Conservation (phyloP, 1,140 invertebrate genomes). For the Glossosoma conforme region DNA sequence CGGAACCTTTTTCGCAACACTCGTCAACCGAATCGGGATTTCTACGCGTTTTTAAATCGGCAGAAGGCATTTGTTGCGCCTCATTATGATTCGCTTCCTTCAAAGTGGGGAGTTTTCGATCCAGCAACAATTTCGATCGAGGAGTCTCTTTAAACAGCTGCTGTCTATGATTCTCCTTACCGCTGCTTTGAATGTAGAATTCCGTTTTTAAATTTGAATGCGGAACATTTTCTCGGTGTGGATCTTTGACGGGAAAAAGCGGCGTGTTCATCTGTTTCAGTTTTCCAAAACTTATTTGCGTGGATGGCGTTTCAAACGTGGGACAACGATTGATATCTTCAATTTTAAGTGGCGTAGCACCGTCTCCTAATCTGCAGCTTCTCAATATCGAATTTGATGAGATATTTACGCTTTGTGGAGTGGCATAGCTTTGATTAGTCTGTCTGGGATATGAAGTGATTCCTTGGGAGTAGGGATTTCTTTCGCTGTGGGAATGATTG, state of each 20-base stretch:
- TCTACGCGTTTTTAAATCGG: too few species aligned
- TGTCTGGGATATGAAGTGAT: neutral
- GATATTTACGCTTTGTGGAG: slow-evolving; percentile 23
- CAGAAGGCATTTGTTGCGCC: neutral
- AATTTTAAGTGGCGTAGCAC: slow-evolving; percentile 9
- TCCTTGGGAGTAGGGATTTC: slow-evolving; percentile 1
- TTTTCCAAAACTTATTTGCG: neutral
- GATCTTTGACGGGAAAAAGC: slow-evolving; percentile 10
- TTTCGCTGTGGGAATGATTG: neutral
- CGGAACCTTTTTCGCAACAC: too few species aligned
- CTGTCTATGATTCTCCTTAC: neutral
- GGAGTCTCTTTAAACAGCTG: slow-evolving; percentile 2
- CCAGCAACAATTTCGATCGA: neutral
- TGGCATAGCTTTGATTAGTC: slow-evolving; percentile 9
- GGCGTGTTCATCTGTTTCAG: slow-evolving; percentile 6
- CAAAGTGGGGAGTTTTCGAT: neutral
- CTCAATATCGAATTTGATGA: slow-evolving; percentile 22
- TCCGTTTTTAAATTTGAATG: slow-evolving; percentile 2
- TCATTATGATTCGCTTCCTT: slow-evolving; percentile 4
- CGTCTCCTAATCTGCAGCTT: slow-evolving; percentile 19
- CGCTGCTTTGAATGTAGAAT: neutral
- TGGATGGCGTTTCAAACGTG: slow-evolving; percentile 15
- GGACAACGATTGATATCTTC: slow-evolving; percentile 6
- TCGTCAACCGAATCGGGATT: too few species aligned
- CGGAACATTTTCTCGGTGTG: neutral